A percentile compares a stretch with the other conserved stretches of the same genome.
These are phyloP conservation scores for Trissolcus brochymenae DNA, from an alignment of 2,888 invertebrate genomes.

Conservation along the genomic window DNA sequence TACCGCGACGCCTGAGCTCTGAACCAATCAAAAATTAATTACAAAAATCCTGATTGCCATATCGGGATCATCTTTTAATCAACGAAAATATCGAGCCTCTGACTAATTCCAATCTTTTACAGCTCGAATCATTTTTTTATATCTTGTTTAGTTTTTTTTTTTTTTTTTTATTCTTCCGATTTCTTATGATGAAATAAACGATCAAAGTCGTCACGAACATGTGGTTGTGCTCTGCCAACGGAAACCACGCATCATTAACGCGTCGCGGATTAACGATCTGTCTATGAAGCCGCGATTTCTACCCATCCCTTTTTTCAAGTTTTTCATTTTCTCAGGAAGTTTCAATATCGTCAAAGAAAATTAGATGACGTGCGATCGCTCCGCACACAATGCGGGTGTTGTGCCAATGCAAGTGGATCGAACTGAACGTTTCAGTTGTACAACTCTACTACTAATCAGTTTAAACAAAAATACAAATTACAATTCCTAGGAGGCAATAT, in stretches of 20 bases:
- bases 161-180: too few relatives aligned
- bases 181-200: not conserved
- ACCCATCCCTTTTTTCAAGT: constrained; percentile 12
- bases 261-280: constrained; percentile 44
- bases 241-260: constrained; percentile 48
- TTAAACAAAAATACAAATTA: too few relatives aligned
- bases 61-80: constrained; percentile 27
- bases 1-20: constrained; percentile 6
- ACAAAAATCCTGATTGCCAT: constrained; percentile 23
- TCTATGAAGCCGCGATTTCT: constrained; percentile 32
- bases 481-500: too few relatives aligned
- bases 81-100: constrained; percentile 23
- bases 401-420: constrained; percentile 20
- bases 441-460: too few relatives aligned
- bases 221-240: constrained; percentile 31
- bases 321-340: constrained; percentile 20
- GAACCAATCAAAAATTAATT: constrained; percentile 42
- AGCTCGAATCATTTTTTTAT: too few relatives aligned
- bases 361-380: constrained; percentile 35
- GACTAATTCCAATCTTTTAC: too few relatives aligned
- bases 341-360: constrained; percentile 38
- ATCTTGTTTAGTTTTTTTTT: too few relatives aligned
- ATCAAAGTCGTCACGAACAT: constrained; percentile 39
- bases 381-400: constrained; percentile 31
- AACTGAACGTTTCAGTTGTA: not conserved